Evolutionary conservation across 2,797 vertebrate genomes (phyloP).

Genomic region (Karalla daura): DNA sequence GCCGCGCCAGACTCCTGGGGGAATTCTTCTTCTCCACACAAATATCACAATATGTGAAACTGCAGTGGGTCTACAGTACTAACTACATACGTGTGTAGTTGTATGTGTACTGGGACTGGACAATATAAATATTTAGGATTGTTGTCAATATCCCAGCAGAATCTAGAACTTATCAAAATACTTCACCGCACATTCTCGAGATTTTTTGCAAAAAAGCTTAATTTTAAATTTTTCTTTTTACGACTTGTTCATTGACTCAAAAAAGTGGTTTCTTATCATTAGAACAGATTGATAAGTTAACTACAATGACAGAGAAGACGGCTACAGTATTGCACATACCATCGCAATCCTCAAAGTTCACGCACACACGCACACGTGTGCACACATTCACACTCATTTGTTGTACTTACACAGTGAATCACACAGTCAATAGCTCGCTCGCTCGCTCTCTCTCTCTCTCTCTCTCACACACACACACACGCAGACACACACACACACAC

Average conservation of each 20-base stretch:
- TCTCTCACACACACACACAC: too few relatives aligned
- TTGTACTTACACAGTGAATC: slow-evolving; percentile 27
- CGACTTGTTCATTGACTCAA: slow-evolving; percentile 50
- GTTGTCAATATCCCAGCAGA: slow-evolving; percentile 8
- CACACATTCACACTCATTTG: slow-evolving; percentile 1
- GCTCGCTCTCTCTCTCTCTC: too few relatives aligned
- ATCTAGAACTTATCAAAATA: slow-evolving; percentile 32
- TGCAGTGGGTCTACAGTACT: slow-evolving; percentile 8
- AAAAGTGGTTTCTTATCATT: slow-evolving; percentile 71
- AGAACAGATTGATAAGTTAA: slow-evolving; percentile 71
- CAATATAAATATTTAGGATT: slow-evolving; percentile 9
- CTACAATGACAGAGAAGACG: slow-evolving; percentile 66
- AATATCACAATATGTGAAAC: slow-evolving; percentile 59
- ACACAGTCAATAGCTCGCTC: slow-evolving; percentile 18
- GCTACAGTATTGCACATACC: slow-evolving; percentile 77
- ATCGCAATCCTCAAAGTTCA: slow-evolving; percentile 52
- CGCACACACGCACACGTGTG: slow-evolving; percentile 15
- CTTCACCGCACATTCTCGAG: slow-evolving; percentile 13
- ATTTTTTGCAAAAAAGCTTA: slow-evolving; percentile 28
- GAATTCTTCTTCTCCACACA: slow-evolving; percentile 16
- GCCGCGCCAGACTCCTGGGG: neutral
- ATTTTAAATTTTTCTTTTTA: slow-evolving; percentile 19
- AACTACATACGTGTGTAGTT: slow-evolving; percentile 35
- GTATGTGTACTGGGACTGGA: slow-evolving; percentile 28
- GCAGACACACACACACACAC: too few relatives aligned